phyloP scores from a whole-genome alignment of 1,140 invertebrate species.

The Pygmarrhopalites habei region DNA sequence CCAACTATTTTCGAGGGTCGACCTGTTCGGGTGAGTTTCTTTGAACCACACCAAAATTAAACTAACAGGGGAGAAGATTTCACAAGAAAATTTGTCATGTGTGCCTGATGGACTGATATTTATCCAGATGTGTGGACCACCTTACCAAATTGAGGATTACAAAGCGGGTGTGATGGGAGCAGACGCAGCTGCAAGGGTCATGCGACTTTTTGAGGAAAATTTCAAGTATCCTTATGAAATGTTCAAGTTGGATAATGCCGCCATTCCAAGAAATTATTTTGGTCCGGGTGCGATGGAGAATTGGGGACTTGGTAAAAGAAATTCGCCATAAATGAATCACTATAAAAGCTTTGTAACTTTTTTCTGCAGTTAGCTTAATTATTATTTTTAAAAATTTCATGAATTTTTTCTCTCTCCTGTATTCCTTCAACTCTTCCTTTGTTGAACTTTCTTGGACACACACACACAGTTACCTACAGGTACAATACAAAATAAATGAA shows the following conservation, averaged over 20 bases:
- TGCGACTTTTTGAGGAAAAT: slow-evolving; percentile 27
- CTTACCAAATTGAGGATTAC: not conserved
- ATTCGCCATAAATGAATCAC: not conserved
- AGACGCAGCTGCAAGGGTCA: slow-evolving; percentile 16
- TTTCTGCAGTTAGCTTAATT: too few species aligned
- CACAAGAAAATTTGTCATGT: too few species aligned
- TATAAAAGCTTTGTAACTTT: not conserved
- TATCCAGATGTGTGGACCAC: slow-evolving; percentile 42
- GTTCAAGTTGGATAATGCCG: slow-evolving; percentile 32
- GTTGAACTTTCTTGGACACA: too few species aligned
- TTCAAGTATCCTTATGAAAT: slow-evolving; percentile 24
- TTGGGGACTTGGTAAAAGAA: slow-evolving; percentile 26
- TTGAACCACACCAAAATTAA: too few species aligned
- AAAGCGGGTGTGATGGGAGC: slow-evolving; percentile 19
- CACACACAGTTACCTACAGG: slow-evolving; percentile 33
- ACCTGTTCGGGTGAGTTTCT: slow-evolving; percentile 26
- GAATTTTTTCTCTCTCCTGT: too few species aligned
- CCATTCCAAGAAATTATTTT: slow-evolving; percentile 18
- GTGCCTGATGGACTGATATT: too few species aligned
- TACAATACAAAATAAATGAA: not conserved
- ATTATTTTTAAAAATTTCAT: too few species aligned
- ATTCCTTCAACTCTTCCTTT: too few species aligned
- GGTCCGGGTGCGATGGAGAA: slow-evolving; percentile 32
- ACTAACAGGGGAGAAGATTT: too few species aligned
- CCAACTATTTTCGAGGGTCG: slow-evolving; percentile 13